A percentile compares a stretch with the other conserved stretches of the same genome.
Conservation (phyloP, 2,888 invertebrate species). For the Cheilosia vulpina region DNA sequence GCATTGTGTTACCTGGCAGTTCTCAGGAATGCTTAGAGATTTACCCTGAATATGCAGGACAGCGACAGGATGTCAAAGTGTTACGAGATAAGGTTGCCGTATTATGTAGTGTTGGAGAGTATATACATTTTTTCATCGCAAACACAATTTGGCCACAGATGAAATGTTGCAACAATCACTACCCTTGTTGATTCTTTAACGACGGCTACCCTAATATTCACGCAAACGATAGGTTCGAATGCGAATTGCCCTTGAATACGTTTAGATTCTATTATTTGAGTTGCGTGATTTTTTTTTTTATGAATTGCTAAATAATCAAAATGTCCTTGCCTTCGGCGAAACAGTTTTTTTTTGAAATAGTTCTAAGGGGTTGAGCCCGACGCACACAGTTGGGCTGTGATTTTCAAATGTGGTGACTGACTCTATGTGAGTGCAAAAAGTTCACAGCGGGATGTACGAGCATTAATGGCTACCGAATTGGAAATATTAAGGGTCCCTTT, state of each 20-base stretch:
- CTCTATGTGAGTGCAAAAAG: not conserved
- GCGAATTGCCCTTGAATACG: conserved; percentile 69
- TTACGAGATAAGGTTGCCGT: conserved; percentile 65
- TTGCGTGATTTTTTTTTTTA: conserved; percentile 33
- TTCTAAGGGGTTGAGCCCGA: conserved; percentile 49
- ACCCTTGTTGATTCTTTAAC: conserved; percentile 18
- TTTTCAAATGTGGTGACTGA: conserved; percentile 24
- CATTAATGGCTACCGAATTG: conserved; percentile 1
- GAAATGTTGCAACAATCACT: conserved; percentile 43
- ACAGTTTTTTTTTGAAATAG: not conserved
- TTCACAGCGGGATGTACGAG: not conserved
- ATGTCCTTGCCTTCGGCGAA: conserved; percentile 71
- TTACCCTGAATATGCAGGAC: conserved; percentile 66
- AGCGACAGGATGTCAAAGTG: conserved; percentile 70
- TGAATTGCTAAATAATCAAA: conserved; percentile 69
- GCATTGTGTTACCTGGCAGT: conserved; percentile 68
- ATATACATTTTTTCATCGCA: conserved; percentile 42
- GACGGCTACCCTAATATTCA: conserved; percentile 32
- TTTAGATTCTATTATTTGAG: conserved; percentile 34
- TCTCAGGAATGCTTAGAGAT: conserved; percentile 59
- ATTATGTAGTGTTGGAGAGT: not conserved
- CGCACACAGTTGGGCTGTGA: conserved; percentile 33
- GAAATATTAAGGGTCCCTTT: too few relatives aligned
- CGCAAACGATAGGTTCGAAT: conserved; percentile 19
- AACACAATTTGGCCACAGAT: conserved; percentile 38